phyloP scores from a whole-genome alignment of 2,797 vertebrate genomes.

The Lycodopsis pacificus region DNA sequence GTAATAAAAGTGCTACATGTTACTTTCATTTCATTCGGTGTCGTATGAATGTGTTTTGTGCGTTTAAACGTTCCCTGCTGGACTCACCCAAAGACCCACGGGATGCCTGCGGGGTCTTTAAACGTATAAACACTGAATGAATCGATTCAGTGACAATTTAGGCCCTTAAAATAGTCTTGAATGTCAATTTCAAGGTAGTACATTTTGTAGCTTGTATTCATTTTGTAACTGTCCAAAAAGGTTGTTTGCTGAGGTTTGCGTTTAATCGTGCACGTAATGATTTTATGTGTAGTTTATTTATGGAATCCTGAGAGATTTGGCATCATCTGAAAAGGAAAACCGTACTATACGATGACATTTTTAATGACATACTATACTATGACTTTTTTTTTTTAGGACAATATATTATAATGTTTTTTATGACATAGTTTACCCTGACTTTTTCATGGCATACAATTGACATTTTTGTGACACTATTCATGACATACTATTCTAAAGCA shows the following conservation, averaged over 20 bases:
- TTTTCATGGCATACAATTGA: no score
- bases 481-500: no score
- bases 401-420: neutral
- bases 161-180: neutral
- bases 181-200: neutral
- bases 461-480: no score
- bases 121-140: neutral
- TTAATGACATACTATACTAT: neutral
- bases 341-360: no score
- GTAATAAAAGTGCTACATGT: conserved; percentile 67
- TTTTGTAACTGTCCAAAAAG: no score
- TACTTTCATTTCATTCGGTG: neutral
- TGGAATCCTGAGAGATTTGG: neutral
- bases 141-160: neutral
- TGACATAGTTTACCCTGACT: no score
- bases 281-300: neutral
- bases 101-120: neutral
- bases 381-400: neutral
- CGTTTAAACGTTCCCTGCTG: neutral
- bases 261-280: neutral
- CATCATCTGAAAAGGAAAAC: neutral
- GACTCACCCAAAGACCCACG: neutral
- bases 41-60: neutral
- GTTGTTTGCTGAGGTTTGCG: neutral
- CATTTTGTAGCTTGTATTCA: neutral